Conservation (phyloP, 1,140 invertebrate genomes). For the Heliconius eleuchia region DNA sequence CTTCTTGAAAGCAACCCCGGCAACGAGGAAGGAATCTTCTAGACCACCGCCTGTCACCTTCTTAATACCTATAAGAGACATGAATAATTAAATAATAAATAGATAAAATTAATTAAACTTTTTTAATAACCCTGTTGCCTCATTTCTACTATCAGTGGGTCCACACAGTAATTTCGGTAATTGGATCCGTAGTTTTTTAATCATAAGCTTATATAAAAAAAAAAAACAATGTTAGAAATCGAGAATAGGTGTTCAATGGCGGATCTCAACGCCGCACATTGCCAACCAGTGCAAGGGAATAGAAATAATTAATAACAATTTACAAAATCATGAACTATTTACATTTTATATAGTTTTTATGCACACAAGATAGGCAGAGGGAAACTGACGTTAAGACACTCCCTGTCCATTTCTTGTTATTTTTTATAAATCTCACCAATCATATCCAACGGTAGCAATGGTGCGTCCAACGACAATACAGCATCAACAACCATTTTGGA, state of each 20-base stretch:
- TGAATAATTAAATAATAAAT: too few relatives aligned
- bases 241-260: too few relatives aligned
- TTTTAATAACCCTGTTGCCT: conserved; percentile 27
- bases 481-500: conserved; percentile 98
- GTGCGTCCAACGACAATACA: conserved; percentile 93
- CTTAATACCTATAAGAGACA: conserved; percentile 87
- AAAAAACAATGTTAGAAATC: not conserved
- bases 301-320: too few relatives aligned
- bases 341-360: too few relatives aligned
- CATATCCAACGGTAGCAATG: conserved; percentile 98
- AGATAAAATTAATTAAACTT: too few relatives aligned
- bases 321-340: too few relatives aligned
- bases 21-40: conserved; percentile 95
- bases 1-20: conserved; percentile 99
- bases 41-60: conserved; percentile 97
- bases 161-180: conserved; percentile 40
- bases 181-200: conserved; percentile 45
- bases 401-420: too few relatives aligned
- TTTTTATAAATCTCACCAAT: conserved; percentile 86
- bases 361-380: too few relatives aligned
- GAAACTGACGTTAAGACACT: too few relatives aligned
- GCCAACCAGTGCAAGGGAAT: too few relatives aligned
- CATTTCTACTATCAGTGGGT: conserved; percentile 42
- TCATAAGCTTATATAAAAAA: conserved; percentile 36
- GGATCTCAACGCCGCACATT: too few relatives aligned